These are phyloP conservation scores for Galerucella pusilla DNA, from an alignment of 2,888 invertebrate species.

Conservation along the genomic window DNA sequence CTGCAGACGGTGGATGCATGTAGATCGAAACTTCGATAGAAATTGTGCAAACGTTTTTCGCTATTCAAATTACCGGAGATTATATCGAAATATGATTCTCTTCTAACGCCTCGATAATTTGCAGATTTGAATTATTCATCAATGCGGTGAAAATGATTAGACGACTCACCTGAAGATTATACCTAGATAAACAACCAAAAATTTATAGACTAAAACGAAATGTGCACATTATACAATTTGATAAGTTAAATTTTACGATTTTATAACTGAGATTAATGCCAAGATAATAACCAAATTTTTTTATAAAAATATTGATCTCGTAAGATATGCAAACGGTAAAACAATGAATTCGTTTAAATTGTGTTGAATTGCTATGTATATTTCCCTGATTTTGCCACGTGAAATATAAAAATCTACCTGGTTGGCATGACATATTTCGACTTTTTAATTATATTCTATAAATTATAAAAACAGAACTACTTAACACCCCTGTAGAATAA, in stretches of 20 bases:
- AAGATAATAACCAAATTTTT: background rate
- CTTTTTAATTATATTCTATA: background rate
- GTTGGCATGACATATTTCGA: background rate
- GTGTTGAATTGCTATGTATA: too few relatives aligned
- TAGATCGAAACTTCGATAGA: constrained; percentile 16
- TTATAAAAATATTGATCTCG: background rate
- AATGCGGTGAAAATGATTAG: background rate
- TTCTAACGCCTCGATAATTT: constrained; percentile 40
- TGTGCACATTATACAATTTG: background rate
- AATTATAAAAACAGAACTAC: background rate
- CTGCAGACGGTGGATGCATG: background rate
- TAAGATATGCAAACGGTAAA: too few relatives aligned
- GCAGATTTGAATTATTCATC: constrained; percentile 37
- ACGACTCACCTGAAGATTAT: background rate
- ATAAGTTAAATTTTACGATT: background rate
- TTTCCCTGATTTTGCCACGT: too few relatives aligned
- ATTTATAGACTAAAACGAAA: background rate
- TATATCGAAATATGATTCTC: constrained; percentile 34
- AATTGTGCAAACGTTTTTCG: constrained; percentile 21
- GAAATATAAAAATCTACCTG: too few relatives aligned
- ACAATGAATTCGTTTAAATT: too few relatives aligned
- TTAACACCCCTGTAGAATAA: background rate
- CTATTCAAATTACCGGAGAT: constrained; percentile 38
- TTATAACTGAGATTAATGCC: background rate
- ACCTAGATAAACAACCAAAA: background rate